These are phyloP conservation scores for Mimachlamys varia DNA, from an alignment of 2,888 invertebrate species.

Conservation along the genomic window DNA sequence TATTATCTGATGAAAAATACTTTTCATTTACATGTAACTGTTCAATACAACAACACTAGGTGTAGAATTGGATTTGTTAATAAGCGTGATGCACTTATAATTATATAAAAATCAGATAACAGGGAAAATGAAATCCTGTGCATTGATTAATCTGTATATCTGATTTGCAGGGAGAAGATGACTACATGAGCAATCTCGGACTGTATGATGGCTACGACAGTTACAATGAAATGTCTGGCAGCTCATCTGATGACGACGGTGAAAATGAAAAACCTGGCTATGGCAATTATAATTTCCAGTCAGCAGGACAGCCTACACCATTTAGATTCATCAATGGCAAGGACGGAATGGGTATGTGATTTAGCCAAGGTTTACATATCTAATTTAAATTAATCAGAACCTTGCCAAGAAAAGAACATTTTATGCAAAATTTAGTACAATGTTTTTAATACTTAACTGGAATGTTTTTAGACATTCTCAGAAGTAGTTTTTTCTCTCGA, in stretches of 20 bases:
- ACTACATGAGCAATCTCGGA: constrained; percentile 63
- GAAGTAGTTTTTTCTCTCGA: not conserved
- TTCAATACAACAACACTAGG: no score
- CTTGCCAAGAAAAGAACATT: no score
- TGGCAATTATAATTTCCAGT: constrained; percentile 46
- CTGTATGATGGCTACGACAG: constrained; percentile 75
- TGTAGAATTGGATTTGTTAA: no score
- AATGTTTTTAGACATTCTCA: no score
- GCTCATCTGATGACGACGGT: constrained; percentile 66
- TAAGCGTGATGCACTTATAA: no score
- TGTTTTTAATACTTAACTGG: no score
- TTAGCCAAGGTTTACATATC: not conserved
- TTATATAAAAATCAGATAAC: no score
- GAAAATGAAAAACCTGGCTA: constrained; percentile 55
- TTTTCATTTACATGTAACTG: no score
- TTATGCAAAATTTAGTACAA: no score
- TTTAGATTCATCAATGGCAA: constrained; percentile 77
- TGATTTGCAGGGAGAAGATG: constrained; percentile 83
- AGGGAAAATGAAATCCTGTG: no score
- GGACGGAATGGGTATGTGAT: constrained; percentile 77
- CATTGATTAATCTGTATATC: not conserved
- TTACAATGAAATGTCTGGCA: constrained; percentile 70
- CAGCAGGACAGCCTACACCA: constrained; percentile 57
- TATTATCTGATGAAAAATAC: no score
- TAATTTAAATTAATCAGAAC: no score